These are phyloP conservation scores for Urechis unicinctus DNA, from an alignment of 2,888 invertebrate genomes.

Conservation along the genomic window DNA sequence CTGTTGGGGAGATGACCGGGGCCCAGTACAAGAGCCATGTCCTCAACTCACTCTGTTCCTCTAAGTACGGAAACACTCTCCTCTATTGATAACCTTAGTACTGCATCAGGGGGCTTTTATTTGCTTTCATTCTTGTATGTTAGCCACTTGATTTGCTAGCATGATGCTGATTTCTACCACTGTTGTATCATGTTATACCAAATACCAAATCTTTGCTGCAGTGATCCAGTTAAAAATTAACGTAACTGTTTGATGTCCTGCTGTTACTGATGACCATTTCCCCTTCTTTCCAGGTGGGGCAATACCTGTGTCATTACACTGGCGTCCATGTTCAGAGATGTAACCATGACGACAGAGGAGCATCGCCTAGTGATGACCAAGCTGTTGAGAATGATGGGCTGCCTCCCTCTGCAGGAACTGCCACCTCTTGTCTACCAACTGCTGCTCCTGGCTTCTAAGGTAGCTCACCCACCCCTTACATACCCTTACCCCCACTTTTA, in stretches of 20 bases:
- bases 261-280: not conserved
- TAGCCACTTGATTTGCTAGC: no score
- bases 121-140: no score
- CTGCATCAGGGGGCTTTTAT: not conserved
- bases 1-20: slow-evolving; percentile 40
- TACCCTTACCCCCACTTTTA: not conserved
- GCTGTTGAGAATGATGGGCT: slow-evolving; percentile 37
- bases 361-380: slow-evolving; percentile 44
- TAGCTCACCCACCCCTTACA: slow-evolving; percentile 12
- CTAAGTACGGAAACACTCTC: slow-evolving; percentile 26
- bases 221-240: not conserved
- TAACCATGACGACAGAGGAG: slow-evolving; percentile 40
- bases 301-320: slow-evolving; percentile 35
- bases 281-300: slow-evolving; percentile 36
- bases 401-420: slow-evolving; percentile 41
- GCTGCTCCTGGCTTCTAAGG: slow-evolving; percentile 45
- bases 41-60: slow-evolving; percentile 42
- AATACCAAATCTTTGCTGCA: not conserved
- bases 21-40: slow-evolving; percentile 43
- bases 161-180: no score
- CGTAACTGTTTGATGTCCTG: not conserved
- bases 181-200: no score
- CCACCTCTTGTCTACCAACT: slow-evolving; percentile 50
- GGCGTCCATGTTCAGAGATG: slow-evolving; percentile 44
- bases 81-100: not conserved